Evolutionary conservation across 53 echinoderm and acorn worm species (phyloP).

Genomic region (Hippasteria phrygiana): DNA sequence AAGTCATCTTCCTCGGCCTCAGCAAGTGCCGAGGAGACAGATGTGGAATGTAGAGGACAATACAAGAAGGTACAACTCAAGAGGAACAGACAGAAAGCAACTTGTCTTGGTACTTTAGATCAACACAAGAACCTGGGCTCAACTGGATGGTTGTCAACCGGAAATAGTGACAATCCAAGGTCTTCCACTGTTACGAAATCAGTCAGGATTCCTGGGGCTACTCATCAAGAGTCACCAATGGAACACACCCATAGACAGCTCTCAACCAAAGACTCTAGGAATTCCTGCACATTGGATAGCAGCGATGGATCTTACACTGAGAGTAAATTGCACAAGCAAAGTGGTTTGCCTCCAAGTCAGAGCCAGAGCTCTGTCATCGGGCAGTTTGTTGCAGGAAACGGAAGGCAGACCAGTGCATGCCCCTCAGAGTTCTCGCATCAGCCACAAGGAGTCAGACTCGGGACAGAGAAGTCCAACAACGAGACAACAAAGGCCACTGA

Average conservation of each 20-base stretch:
- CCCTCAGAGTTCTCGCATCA: not conserved
- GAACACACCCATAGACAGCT: not conserved
- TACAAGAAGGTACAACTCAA: not conserved
- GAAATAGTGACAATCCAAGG: not conserved
- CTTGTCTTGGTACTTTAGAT: not conserved
- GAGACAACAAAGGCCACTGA: not conserved
- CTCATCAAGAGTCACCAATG: not conserved
- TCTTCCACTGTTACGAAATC: not conserved
- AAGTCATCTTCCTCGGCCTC: slow-evolving; percentile 73
- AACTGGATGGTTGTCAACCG: not conserved
- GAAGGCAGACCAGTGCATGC: not conserved
- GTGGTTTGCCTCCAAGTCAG: not conserved
- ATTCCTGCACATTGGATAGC: not conserved
- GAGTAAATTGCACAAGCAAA: not conserved
- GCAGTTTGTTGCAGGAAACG: not conserved
- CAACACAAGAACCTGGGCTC: not conserved
- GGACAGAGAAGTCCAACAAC: not conserved
- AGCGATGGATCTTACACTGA: not conserved
- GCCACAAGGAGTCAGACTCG: not conserved
- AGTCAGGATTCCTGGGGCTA: not conserved
- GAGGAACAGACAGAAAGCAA: not conserved
- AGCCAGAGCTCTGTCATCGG: slow-evolving; percentile 38
- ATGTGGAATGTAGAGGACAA: slow-evolving; percentile 11
- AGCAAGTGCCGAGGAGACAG: slow-evolving; percentile 53
- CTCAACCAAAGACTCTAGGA: not conserved